Evolutionary conservation across 2,797 vertebrate species (phyloP).

Genomic region (Benthosema pterotum): DNA sequence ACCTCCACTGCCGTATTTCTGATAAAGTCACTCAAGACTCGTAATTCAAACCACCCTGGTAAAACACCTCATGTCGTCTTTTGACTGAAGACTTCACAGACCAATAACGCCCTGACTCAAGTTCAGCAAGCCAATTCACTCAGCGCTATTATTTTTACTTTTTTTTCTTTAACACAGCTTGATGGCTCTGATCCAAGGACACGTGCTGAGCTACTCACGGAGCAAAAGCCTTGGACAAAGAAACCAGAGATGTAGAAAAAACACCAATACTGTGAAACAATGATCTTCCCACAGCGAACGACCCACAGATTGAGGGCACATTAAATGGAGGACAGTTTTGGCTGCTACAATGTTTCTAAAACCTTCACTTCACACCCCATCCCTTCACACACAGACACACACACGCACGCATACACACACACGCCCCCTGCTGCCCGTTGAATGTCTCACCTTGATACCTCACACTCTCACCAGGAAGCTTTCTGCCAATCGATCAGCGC

Average conservation of each 20-base stretch:
- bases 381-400: too few relatives aligned
- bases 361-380: constrained; percentile 44
- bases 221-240: constrained; percentile 34
- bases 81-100: constrained; percentile 32
- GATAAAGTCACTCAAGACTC: background rate
- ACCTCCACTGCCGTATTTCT: background rate
- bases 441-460: constrained; percentile 8
- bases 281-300: constrained; percentile 39
- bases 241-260: constrained; percentile 46
- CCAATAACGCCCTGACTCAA: constrained; percentile 27
- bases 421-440: constrained; percentile 47
- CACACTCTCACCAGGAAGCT: too few relatives aligned
- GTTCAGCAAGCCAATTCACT: background rate
- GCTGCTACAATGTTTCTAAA: constrained; percentile 38
- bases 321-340: constrained; percentile 42
- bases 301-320: constrained; percentile 44
- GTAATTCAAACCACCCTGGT: constrained; percentile 4
- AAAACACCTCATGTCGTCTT: constrained; percentile 27
- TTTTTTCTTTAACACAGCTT: background rate
- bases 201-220: constrained; percentile 35
- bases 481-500: constrained; percentile 46
- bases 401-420: too few relatives aligned
- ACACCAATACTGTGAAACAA: constrained; percentile 59
- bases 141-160: background rate
- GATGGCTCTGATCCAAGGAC: constrained; percentile 15